phyloP scores from a whole-genome alignment of 1,140 invertebrate species.

The Drosophila pandora region DNA sequence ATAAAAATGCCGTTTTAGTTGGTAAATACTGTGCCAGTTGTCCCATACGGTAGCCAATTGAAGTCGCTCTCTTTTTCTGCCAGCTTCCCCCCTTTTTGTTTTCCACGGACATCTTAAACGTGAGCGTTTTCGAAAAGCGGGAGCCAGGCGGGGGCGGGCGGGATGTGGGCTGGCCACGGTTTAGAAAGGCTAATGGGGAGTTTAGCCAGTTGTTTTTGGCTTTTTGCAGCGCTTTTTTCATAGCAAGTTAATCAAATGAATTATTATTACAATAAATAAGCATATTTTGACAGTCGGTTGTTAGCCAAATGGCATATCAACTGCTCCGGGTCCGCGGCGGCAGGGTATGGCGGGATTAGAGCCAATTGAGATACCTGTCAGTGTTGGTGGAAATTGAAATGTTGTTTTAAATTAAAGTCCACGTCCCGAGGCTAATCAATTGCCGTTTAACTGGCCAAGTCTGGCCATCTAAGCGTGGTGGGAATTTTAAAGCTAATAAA shows the following conservation, averaged over 20 bases:
- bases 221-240: conserved; percentile 29
- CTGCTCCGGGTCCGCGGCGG: conserved; percentile 6
- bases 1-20: no score
- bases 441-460: conserved; percentile 24
- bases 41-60: conserved; percentile 28
- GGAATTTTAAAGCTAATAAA: conserved; percentile 10
- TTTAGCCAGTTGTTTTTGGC: conserved; percentile 59
- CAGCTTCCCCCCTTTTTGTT: conserved; percentile 12
- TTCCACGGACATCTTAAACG: conserved; percentile 70
- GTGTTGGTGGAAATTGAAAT: conserved; percentile 44
- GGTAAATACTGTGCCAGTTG: conserved; percentile 10
- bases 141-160: background rate
- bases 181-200: conserved; percentile 81
- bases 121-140: conserved; percentile 55
- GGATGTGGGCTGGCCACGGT: conserved; percentile 49
- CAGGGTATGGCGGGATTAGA: background rate
- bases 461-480: conserved; percentile 31
- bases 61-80: conserved; percentile 28
- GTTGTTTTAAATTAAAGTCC: conserved; percentile 44
- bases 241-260: conserved; percentile 76
- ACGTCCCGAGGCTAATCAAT: conserved; percentile 41
- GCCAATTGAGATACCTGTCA: conserved; percentile 56
- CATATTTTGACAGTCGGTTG: conserved; percentile 48
- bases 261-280: conserved; percentile 77
- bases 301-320: conserved; percentile 58